Evolutionary conservation across 2,113 vertebrate species (phyloP).

Genomic region (Sebastes schlegelii): DNA sequence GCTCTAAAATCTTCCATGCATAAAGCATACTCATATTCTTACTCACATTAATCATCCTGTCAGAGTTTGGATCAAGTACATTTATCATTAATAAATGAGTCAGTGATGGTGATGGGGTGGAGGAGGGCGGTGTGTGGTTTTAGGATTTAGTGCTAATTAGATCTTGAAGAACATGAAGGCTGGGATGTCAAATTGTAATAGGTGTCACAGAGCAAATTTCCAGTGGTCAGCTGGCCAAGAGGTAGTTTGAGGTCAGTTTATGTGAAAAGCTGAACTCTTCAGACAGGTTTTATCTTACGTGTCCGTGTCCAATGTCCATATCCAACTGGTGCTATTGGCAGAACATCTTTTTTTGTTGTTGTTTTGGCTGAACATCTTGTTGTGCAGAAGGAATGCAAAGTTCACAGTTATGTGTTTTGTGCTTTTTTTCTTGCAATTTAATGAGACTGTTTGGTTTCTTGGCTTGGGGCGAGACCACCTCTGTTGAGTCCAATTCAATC

Average conservation of each 20-base stretch:
- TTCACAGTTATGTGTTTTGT: slow-evolving; percentile 17
- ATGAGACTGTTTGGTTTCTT: slow-evolving; percentile 44
- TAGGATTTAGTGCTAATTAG: slow-evolving; percentile 63
- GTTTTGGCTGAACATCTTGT: slow-evolving; percentile 32
- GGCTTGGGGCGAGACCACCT: slow-evolving; percentile 27
- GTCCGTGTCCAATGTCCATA: slow-evolving; percentile 5
- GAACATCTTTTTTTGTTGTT: slow-evolving; percentile 13
- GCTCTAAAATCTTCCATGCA: slow-evolving; percentile 41
- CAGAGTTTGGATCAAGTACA: slow-evolving; percentile 69
- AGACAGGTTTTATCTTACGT: slow-evolving; percentile 6
- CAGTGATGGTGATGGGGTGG: slow-evolving; percentile 33
- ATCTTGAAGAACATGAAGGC: slow-evolving; percentile 48
- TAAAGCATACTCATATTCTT: slow-evolving; percentile 53
- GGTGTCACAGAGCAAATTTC: not conserved
- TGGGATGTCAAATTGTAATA: slow-evolving; percentile 24
- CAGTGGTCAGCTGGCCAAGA: not conserved
- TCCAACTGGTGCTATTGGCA: slow-evolving; percentile 27
- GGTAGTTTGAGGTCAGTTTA: not conserved
- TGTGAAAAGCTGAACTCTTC: slow-evolving; percentile 4
- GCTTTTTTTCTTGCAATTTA: slow-evolving; percentile 44
- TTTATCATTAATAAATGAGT: slow-evolving; percentile 78
- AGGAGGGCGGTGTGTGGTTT: slow-evolving; percentile 43
- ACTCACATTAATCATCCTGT: slow-evolving; percentile 76
- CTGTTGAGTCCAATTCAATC: slow-evolving; percentile 28
- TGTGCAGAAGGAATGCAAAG: slow-evolving; percentile 22